Evolutionary conservation across 2,113 vertebrate genomes (phyloP), one percentile per base, ranked within the genome.

Genomic region (Aegypius monachus): DNA sequence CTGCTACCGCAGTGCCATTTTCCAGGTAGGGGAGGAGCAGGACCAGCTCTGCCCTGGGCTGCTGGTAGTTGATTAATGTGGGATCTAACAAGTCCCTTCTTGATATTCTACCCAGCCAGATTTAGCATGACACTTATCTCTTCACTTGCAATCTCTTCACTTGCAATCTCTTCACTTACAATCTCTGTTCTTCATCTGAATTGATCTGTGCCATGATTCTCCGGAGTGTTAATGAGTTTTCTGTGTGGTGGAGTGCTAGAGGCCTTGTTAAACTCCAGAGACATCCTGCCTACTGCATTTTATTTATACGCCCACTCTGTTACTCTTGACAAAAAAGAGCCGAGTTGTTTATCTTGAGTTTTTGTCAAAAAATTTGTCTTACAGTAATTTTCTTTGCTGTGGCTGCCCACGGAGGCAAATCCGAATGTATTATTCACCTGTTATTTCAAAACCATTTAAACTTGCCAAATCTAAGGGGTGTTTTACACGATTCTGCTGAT

Each of bases 401-500:
- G 59, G 87, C 98, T 97, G 93, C 81, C 94, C 84, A 42, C 9
- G 17, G 89, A 95, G 74, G 95, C 78, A 89, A 88, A 95, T 85
- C 63, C 34, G 34, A 88, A 95, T 93, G 63, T 84, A 97, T 97
- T 97, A 96, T 96, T 97, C 92, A 94, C 95, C 92, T 94, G 83
- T 91, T 97, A 87, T 96, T 97, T 95, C 88, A 89, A 92, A 96
- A 72, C 12, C 34, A 1, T 90, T 98, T 96, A 97, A 95, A 96
- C 78, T 93, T 96, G 81, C 63, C 85, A 91, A 93, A 90, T 81
- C 94, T 96, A 93, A 93, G 94, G 63, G 12, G 63, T 97, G 72
- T 95, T 97, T 97, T 95, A 89, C 85, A 96, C 1, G 4, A 91
- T 95, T 96, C 81, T 95, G 95, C 86, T 97, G 94, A 95, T 98